Conservation (phyloP, 2,113 vertebrate species). For the Aspiorhynchus laticeps region DNA sequence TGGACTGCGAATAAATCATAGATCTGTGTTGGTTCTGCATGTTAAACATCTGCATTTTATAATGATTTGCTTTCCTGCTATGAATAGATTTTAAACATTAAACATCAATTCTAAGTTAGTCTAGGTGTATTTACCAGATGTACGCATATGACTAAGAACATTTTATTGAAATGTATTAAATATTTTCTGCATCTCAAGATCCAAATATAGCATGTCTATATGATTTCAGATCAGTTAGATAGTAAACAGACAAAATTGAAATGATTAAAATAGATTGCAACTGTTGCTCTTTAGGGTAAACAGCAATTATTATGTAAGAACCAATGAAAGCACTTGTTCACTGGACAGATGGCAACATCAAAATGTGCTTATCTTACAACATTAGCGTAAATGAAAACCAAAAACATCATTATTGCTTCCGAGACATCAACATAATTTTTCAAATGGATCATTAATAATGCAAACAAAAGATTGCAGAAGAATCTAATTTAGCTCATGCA, state of each 20-base stretch:
- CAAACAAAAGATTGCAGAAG: slow-evolving; percentile 29
- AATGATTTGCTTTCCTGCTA: not conserved
- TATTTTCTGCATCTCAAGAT: not conserved
- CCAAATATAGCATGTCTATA: not conserved
- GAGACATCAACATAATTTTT: slow-evolving; percentile 19
- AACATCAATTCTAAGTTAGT: not conserved
- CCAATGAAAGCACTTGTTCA: not conserved
- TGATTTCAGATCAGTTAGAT: not conserved
- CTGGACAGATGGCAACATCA: slow-evolving; percentile 24
- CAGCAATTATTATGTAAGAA: not conserved
- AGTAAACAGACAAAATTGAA: not conserved
- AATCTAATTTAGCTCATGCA: slow-evolving; percentile 14
- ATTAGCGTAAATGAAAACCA: slow-evolving; percentile 17
- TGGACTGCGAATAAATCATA: not conserved
- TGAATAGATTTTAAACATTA: not conserved
- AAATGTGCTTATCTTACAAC: slow-evolving; percentile 15
- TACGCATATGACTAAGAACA: not conserved
- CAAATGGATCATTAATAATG: slow-evolving; percentile 37
- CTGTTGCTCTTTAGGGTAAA: slow-evolving; percentile 20
- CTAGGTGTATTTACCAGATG: not conserved
- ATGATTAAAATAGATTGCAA: not conserved
- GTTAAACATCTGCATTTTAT: not conserved
- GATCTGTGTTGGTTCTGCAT: not conserved
- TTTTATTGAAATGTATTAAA: not conserved
- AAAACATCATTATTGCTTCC: slow-evolving; percentile 30